Evolutionary conservation across 2,888 invertebrate genomes (phyloP), one percentile per base, ranked within the genome.

Genomic region (Agrotis clavis): DNA sequence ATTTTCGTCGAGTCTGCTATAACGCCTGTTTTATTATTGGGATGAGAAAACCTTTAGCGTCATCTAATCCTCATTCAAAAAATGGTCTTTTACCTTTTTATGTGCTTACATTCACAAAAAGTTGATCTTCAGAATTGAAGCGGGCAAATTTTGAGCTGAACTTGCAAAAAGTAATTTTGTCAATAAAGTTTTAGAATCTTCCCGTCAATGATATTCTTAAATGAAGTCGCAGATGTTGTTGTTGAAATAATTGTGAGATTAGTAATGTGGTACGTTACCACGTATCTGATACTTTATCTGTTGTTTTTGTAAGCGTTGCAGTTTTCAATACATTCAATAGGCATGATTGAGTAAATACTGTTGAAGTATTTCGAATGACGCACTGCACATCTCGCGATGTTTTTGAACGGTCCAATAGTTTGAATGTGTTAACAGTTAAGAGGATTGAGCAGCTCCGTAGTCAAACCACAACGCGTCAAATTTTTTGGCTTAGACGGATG

Each of bases 21-120:
- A 41, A 54, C 25, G 48, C 16, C 25, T 48, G 35, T 78, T 74
- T 74, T 78, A 74, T 74, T 74, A 66, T 54, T 65, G 41, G 50
- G 53, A 48, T 50, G 45, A 48, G 30, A 48, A 18, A 45, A 21
- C 51, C 6, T 21, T 11, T n/a, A 53, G 57, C 16, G 63, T 76
- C 68, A 41, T 41, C n/a, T 57, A 35, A 19, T 35, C n/a, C 57
- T 35, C 1, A n/a, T 57, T 45, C 59, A 51, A 67, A 51, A 67
- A 30, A 21, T 70, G 71, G 56, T 25, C n/a, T 11, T 51, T 47
- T 50, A 66, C 13, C 51, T 61, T 62, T 53, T 71, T 16, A 50
- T 47, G 16, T 50, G 54, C 13, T 74, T 25, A 57, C 19, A 35
- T 57, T 16, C 4, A 19, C 13, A 65, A 45, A 51, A 51, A 57